phyloP scores from a whole-genome alignment of 1,140 invertebrate species.

The Caenorhabditis briggsae region DNA sequence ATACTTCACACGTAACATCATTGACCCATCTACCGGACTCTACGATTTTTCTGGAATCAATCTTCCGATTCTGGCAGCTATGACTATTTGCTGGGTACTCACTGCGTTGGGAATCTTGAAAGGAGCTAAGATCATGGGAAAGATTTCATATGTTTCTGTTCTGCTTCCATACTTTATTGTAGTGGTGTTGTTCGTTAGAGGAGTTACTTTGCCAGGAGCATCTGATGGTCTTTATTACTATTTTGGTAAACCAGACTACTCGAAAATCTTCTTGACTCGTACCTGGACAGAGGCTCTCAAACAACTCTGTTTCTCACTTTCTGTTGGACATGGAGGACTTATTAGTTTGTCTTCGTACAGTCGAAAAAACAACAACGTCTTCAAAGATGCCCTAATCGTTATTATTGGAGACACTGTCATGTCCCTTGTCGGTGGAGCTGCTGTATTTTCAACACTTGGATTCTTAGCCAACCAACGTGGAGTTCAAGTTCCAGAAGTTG shows the following conservation, averaged over 20 bases:
- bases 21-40: neutral
- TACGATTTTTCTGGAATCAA: constrained; percentile 28
- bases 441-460: constrained; percentile 83
- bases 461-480: constrained; percentile 80
- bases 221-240: constrained; percentile 14
- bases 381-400: constrained; percentile 81
- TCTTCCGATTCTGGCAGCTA: neutral
- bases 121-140: constrained; percentile 57
- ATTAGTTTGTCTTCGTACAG: constrained; percentile 52
- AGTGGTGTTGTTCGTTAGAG: constrained; percentile 16
- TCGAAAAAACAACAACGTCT: constrained; percentile 37
- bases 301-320: constrained; percentile 55
- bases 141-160: constrained; percentile 42
- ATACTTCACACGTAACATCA: neutral
- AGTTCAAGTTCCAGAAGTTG: constrained; percentile 81
- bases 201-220: constrained; percentile 33
- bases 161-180: constrained; percentile 52
- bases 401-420: constrained; percentile 83
- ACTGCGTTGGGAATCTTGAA: constrained; percentile 45
- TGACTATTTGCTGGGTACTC: neutral
- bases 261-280: constrained; percentile 3
- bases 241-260: constrained; percentile 39
- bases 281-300: constrained; percentile 53
- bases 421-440: constrained; percentile 82
- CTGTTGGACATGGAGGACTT: constrained; percentile 49